Evolutionary conservation across 2,113 vertebrate species (phyloP), one percentile per base, ranked within the genome.

Genomic region (Anthoscopus minutus): DNA sequence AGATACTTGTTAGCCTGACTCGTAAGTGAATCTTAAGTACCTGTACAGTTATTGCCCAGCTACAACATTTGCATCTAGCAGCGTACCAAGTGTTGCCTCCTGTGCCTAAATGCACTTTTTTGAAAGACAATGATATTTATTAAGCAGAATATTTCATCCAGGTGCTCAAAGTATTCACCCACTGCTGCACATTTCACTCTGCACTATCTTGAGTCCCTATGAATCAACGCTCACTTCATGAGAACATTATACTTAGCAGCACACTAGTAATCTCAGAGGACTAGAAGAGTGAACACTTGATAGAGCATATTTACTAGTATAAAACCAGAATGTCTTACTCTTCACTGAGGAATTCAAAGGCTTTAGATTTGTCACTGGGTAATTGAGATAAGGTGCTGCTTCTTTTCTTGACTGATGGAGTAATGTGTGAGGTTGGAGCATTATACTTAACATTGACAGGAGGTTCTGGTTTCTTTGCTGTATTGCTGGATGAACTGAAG

Each of bases 331-430:
- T 25, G 7, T 97, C 99, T 99, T 92, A 99, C 99, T 99, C 99
- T 94, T 99, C 99, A 66, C 99, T 99, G 89, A 99, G 99, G 97
- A 99, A 99, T 97, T 99, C 99, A 64, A 99, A 99, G 60, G 99
- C 99, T 97, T 99, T 99, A 94, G 99, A 99, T 97, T 99, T 99
- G 98, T 99, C 99, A 47, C 98, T 98, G 31, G 99, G 99, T 84
- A 99, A 98, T 44, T 99, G 99, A 96, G 99, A 98, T 96, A 99
- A 98, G 37, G 99, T 97, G 97, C 98, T 99, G 98, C 99, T 99
- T 97, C 98, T 98, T 98, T 99, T 99, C 98, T 99, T 99, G 84
- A 99, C 98, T 1, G 99, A 98, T 4, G 99, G 99, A 83, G 99
- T 99, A 74, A 99, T 98, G 61, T 99, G 99, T 0, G 99, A 98